Evolutionary conservation across 2,113 vertebrate genomes (phyloP), one percentile per base, ranked within the genome.

Genomic region (Lamprologus lemairii): DNA sequence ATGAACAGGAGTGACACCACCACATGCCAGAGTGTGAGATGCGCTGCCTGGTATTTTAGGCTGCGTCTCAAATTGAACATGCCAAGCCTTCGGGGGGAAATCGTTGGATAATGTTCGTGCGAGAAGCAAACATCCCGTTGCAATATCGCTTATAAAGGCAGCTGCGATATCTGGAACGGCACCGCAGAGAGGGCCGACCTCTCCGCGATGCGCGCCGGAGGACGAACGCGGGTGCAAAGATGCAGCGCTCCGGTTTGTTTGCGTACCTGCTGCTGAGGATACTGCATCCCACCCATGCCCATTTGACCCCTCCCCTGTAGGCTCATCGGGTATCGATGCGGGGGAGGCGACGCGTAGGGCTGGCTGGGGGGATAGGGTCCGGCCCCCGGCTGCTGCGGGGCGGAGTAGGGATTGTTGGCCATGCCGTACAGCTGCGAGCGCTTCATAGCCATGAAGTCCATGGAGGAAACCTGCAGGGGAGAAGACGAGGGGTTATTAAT

Each of bases 391-490:
- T 96, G 95, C 83, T 97, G 98, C 1, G 97, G 94, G 93, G 97
- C 94, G 4, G 98, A 95, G 92, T 99, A 99, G 13, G 98, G 98
- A 90, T 95, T 98, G 94, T 96, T 97, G 93, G 97, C 95, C 97
- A 99, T 97, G 90, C 97, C 97, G 6, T 99, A 99, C 90, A 99
- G 92, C 95, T 99, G 98, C 4, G 98, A 98, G 85, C 98, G 97
- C 97, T 99, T 99, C 97, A 99, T 98, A 57, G 97, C 97, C 98
- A 99, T 97, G 75, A 98, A 98, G 88, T 99, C 98, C 98, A 99
- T 97, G 7, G 98, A 97, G 47, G 96, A 97, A 92, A 98, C 98
- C 98, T 99, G 96, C 54, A 45, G 90, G 88, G 28, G 78, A 80
- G n/a, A 33, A 87, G 84, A 54, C 13, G 17, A 83, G 1, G 1